Evolutionary conservation across 2,888 invertebrate species (phyloP), one percentile per base, ranked within the genome.

Genomic region (Drosophila phalerata): DNA sequence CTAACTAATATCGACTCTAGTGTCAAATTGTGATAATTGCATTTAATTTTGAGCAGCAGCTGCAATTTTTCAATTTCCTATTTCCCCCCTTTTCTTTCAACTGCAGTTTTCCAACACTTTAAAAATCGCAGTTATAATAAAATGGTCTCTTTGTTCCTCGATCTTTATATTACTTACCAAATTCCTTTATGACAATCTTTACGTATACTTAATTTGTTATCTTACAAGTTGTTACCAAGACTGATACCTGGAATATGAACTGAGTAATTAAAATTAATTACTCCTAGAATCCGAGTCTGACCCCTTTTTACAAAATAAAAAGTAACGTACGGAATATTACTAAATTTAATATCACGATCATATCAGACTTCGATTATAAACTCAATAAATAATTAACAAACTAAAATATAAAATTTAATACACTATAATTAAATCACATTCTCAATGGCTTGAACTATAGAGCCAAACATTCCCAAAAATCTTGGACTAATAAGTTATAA

Each of bases 11-110:
- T 43, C 17, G 49, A 38, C 58, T 32, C 37, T 51, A 62, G 37
- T 73, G 69, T 51, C 51, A 86, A 67, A 52, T 60, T n/a, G 38
- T 42, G 47, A 17, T 74, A 74, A 74, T 63, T 78, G 34, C 42
- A 60, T 8, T 34, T 52, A 57, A 73, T 65, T 74, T 58, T 30
- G 42, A 28, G 5, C 38, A n/a, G 22, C 37, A 42, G 32, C 37
- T 62, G 52, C 8, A 38, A 58, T 37, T 45, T 37, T n/a, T 22
- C 3, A 53, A 40, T 73, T 55, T 58, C 28, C 28, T 9, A 13
- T 3, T 55, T 37, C 28, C 25, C n/a, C 11, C 11, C 0, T 30
- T 17, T 13, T 13, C n/a, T 17, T 40, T 40, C 13, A 13, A 13
- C 25, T 15, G 8, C 17, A 4, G n/a, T n/a, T 2, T 53, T 19